Percentiles rank a stretch among this genome's conserved stretches.
Evolutionary conservation across 2,888 invertebrate species (phyloP).

Genomic region (Seira sanloemensis): DNA sequence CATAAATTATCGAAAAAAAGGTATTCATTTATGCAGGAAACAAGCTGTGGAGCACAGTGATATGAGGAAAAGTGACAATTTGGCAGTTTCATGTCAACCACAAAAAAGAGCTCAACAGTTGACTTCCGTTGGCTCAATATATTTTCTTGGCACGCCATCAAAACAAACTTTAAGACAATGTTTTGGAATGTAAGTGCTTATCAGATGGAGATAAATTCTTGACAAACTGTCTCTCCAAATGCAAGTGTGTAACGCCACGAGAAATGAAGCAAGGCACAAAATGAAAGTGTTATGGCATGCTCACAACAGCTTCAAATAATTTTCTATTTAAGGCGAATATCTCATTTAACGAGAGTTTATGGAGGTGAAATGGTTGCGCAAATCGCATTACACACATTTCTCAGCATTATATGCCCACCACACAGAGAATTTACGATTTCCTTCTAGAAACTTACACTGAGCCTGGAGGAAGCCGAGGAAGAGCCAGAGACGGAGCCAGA

Average conservation of each 20-base stretch:
- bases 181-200: conserved; percentile 40
- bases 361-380: no score
- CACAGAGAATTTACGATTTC: background rate
- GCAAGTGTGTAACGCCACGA: background rate
- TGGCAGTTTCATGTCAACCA: conserved; percentile 54
- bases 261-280: background rate
- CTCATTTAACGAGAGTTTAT: no score
- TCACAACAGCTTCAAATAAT: background rate
- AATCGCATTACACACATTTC: no score
- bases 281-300: no score
- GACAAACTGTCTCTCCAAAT: conserved; percentile 24
- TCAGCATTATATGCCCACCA: no score
- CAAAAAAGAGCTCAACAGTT: conserved; percentile 58
- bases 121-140: conserved; percentile 26
- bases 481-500: conserved; percentile 65
- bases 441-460: conserved; percentile 65
- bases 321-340: no score
- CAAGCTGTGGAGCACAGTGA: background rate
- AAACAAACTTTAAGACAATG: conserved; percentile 54
- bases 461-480: conserved; percentile 66
- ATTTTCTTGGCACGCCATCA: conserved; percentile 51
- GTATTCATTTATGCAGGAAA: background rate
- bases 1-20: no score
- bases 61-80: conserved; percentile 59
- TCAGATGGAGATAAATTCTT: conserved; percentile 56